Base-by-base conservation (phyloP, 2,888 invertebrate genomes). In the Agonopterix arenella region DNA sequence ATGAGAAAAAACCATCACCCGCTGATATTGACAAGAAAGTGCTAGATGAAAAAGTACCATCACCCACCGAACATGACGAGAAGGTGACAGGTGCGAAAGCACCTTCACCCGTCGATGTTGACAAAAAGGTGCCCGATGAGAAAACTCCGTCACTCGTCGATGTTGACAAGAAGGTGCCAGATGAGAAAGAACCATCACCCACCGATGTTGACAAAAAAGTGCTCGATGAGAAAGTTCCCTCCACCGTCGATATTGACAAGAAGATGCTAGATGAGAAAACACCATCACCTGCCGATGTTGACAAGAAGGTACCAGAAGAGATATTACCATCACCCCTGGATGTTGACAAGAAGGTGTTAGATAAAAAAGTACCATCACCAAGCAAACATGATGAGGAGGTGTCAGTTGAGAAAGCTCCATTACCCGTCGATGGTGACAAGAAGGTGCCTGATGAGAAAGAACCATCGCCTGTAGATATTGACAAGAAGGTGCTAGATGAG, bases 91-190 rank as follows among this genome's bases (percentile, higher is more conserved):
- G 5, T 28, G 28, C 13, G 13, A 13, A 58, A 18, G 48, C 47
- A 5, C 16, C 52, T 0, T 60, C 55, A 36, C 10, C 36, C 1
- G 9, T 46, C 2, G 18, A 18, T 18, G 18, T 18, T 18, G 18
- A 18, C 18, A 28, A 28, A 1, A 28, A 28, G 1, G 47, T 52
- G 11, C 11, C 10, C 2, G 45, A 46, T 0, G 55, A 54, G 0
- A 58, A 53, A n/a, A 42, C 2, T 0, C 44, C 51, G 9, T 54
- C 52, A 11, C 50, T 44, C n/a, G 16, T 16, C 1, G 50, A 49
- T 7, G 5, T 1, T 5, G 28, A 28, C 7, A 7, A 28, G 7
- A 28, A 28, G 28, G 7, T 28, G 5, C 7, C 7, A 28, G 7
- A 28, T 28, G 28, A 28, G 7, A 28, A 5, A 28, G 28, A 2